Conservation (phyloP, 2,888 invertebrate genomes). For the Acleris laterana region DNA sequence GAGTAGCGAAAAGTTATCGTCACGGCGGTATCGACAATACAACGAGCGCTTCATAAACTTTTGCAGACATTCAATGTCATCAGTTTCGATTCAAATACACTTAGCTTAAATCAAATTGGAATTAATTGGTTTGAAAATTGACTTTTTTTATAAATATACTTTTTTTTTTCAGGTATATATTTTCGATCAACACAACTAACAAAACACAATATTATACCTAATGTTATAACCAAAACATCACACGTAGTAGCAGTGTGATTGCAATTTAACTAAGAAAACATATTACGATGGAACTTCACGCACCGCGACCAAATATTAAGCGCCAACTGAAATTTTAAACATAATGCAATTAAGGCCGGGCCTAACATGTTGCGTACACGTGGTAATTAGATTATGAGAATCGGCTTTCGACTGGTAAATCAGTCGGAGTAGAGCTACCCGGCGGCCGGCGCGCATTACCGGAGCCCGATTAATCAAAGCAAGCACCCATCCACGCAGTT, state of each 20-base stretch:
- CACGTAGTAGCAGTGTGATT: not conserved
- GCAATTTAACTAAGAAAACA: not conserved
- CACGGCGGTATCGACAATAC: too few relatives aligned
- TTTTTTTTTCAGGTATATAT: too few relatives aligned
- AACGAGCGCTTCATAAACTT: too few relatives aligned
- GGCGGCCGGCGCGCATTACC: not conserved
- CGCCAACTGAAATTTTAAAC: slow-evolving; percentile 5
- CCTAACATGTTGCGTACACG: slow-evolving; percentile 23
- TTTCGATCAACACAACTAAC: too few relatives aligned
- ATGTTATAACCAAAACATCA: too few relatives aligned
- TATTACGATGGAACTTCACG: not conserved
- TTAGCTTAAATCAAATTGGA: too few relatives aligned
- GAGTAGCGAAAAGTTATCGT: not conserved
- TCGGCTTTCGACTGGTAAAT: slow-evolving; percentile 17
- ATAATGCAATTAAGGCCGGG: slow-evolving; percentile 12
- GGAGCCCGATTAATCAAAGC: slow-evolving; percentile 56
- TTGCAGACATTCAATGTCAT: too few relatives aligned
- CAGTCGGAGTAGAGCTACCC: slow-evolving; percentile 1
- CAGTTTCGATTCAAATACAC: too few relatives aligned
- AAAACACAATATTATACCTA: too few relatives aligned
- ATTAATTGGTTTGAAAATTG: too few relatives aligned
- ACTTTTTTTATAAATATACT: too few relatives aligned
- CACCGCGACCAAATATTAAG: slow-evolving; percentile 1
- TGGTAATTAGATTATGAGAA: slow-evolving; percentile 26
- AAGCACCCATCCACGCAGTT: slow-evolving; percentile 44